A percentile compares a stretch with the other conserved stretches of the same genome.
Conservation (phyloP, 2,888 invertebrate genomes). For the Microctonus brassicae region DNA sequence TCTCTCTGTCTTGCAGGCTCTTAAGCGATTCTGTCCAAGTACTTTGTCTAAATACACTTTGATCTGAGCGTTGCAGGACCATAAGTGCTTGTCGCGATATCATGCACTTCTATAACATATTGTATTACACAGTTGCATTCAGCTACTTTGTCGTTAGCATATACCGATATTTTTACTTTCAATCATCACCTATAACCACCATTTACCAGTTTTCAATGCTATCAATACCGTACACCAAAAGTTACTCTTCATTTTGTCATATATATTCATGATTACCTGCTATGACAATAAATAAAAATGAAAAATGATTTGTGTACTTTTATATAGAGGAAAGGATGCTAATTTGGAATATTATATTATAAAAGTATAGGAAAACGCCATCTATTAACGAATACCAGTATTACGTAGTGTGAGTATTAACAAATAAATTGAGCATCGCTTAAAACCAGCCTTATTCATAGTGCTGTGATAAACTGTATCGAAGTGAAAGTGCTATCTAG, state of each 20-base stretch:
- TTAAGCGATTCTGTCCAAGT: conserved; percentile 57
- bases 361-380: too few species aligned
- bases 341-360: too few species aligned
- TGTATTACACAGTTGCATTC: conserved; percentile 24
- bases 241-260: conserved; percentile 4
- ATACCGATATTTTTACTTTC: conserved; percentile 20
- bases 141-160: conserved; percentile 29
- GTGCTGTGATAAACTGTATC: too few species aligned
- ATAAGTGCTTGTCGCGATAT: conserved; percentile 60
- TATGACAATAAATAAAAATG: conserved; percentile 14
- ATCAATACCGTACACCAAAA: neutral
- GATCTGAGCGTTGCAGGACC: conserved; percentile 17
- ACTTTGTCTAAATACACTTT: conserved; percentile 60
- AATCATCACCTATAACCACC: neutral
- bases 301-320: conserved; percentile 25
- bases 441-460: too few species aligned
- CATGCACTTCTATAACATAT: conserved; percentile 32
- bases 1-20: conserved; percentile 46
- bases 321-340: too few species aligned
- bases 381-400: too few species aligned
- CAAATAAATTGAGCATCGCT: too few species aligned
- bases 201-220: conserved; percentile 14
- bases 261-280: neutral
- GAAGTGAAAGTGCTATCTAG: too few species aligned
- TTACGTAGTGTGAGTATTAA: too few species aligned